Evolutionary conservation across 2,888 invertebrate genomes (phyloP), one percentile per base, ranked within the genome.

Genomic region (Gastrophysa polygoni): DNA sequence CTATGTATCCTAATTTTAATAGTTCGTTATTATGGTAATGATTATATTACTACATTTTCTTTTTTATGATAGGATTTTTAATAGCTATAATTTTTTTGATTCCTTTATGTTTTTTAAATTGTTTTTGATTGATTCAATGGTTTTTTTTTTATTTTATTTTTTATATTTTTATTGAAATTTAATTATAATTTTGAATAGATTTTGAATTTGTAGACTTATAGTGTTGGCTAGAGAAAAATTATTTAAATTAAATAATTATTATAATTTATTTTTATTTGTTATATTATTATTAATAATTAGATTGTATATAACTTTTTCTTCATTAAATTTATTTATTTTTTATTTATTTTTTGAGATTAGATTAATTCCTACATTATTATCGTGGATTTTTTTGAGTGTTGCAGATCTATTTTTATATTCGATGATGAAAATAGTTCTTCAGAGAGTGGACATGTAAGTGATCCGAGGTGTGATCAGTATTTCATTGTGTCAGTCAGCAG

Each of bases 21-120:
- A 81, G 83, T 87, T 83, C 87, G 87, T 10, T 83, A 83, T 64
- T 83, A 86, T 83, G 88, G 88, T 0, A 87, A 85, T 83, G 87
- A 88, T 85, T 86, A 85, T 84, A 85, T 86, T 84, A 82, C 84
- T 78, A 82, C 83, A 75, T 86, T 86, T 83, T 85, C 78, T 83
- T 78, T 82, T 82, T 81, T 82, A 82, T 87, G 85, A 83, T 87
- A 86, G 85, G 83, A 80, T 81, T 84, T 82, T 76, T 85, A 72
- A 71, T 85, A 59, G 76, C 81, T 73, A 67, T 85, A 75, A 51
- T 82, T 68, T 83, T 84, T 83, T 76, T 85, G 75, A 80, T 84
- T 74, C 83, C 83, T 77, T 79, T 85, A 75, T 83, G 81, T 82
- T 85, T 85, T 78, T 76, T 79, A 71, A 77, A 78, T 76, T 82